Evolutionary conservation across 1,140 invertebrate species (phyloP).

Genomic region (Ips nitidus): DNA sequence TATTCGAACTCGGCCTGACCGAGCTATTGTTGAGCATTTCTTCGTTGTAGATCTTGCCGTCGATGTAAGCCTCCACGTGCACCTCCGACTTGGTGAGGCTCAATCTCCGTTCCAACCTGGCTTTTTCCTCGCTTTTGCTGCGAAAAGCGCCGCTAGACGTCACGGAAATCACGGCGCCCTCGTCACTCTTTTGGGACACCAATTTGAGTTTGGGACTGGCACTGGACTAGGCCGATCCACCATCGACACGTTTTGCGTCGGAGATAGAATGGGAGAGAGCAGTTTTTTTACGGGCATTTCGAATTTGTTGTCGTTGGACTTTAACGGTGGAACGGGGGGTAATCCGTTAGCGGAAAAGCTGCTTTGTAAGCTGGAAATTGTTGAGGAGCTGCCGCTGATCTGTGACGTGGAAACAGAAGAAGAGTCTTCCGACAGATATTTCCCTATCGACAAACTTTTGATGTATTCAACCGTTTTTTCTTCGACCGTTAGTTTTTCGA

Average conservation of each 20-base stretch:
- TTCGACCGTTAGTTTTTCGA: constrained; percentile 55
- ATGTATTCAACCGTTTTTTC: constrained; percentile 54
- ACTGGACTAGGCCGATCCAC: background rate
- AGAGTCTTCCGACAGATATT: constrained; percentile 4
- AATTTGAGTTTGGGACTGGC: constrained; percentile 45
- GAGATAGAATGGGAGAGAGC: constrained; percentile 49
- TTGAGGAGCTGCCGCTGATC: constrained; percentile 4
- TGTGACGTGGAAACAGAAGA: background rate
- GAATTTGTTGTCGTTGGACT: background rate
- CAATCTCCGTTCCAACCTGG: constrained; percentile 49
- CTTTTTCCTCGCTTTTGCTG: constrained; percentile 45
- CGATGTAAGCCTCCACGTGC: constrained; percentile 49
- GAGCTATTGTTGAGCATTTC: constrained; percentile 12
- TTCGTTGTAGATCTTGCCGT: constrained; percentile 39
- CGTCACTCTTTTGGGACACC: constrained; percentile 50
- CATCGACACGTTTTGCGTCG: constrained; percentile 50
- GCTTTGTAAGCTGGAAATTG: constrained; percentile 1
- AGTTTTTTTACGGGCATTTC: constrained; percentile 28
- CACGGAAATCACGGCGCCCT: constrained; percentile 48
- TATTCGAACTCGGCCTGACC: constrained; percentile 14
- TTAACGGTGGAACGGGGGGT: constrained; percentile 12
- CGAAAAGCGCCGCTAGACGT: constrained; percentile 51
- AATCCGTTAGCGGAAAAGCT: background rate
- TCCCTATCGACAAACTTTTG: constrained; percentile 45
- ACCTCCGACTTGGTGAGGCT: constrained; percentile 60